These are phyloP conservation scores for Pristionchus japonicus DNA, from an alignment of 2,888 invertebrate genomes.

Conservation along the genomic window DNA sequence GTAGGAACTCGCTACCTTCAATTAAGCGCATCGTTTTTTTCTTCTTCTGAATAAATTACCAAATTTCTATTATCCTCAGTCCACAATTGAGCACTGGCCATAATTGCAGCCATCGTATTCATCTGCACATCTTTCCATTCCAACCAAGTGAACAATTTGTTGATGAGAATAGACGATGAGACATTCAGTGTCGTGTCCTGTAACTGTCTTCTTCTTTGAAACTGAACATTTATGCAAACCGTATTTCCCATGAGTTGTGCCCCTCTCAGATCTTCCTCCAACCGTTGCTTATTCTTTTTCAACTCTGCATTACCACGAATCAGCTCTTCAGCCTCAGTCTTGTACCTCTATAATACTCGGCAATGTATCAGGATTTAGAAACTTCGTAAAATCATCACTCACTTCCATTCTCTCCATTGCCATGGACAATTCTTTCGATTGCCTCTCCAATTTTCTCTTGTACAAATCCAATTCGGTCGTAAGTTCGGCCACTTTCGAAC, in stretches of 20 bases:
- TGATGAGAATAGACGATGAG: not conserved
- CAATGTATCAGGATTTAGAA: no score
- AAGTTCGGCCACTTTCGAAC: constrained; percentile 12
- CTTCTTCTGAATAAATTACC: not conserved
- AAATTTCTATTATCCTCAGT: not conserved
- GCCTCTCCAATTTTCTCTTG: constrained; percentile 25
- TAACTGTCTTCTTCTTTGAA: not conserved
- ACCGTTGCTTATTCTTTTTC: not conserved
- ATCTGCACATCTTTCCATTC: constrained; percentile 27
- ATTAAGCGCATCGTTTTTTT: not conserved
- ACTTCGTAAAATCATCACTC: not conserved
- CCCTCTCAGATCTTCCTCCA: constrained; percentile 24
- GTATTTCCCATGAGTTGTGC: not conserved
- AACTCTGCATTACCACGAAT: not conserved
- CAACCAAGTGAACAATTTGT: constrained; percentile 6
- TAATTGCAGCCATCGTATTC: not conserved
- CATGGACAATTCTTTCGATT: not conserved
- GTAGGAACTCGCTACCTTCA: not conserved
- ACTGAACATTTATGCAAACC: not conserved
- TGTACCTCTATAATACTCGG: not conserved
- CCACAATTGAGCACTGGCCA: constrained; percentile 4
- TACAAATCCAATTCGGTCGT: constrained; percentile 16
- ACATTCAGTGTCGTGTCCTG: not conserved
- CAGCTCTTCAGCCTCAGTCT: not conserved
- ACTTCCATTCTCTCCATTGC: constrained; percentile 2